Conservation (phyloP, 92 coral and sea anemone genomes). For the Meandrina meandrites region DNA sequence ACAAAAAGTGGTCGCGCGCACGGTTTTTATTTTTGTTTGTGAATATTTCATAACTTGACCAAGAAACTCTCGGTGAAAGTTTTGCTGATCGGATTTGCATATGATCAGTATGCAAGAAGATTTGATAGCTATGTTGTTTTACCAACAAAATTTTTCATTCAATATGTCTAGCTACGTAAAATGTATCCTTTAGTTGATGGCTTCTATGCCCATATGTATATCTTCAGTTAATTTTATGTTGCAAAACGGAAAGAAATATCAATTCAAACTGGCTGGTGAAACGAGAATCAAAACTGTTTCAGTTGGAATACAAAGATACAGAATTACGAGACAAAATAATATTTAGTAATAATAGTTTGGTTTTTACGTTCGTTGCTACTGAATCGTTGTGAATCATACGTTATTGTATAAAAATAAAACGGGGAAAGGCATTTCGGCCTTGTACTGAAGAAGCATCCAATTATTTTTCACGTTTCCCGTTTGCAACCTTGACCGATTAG, state of each 20-base stretch:
- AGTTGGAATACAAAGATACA: neutral
- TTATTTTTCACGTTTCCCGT: neutral
- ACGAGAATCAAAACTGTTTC: neutral
- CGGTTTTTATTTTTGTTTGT: neutral
- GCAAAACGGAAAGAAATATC: neutral
- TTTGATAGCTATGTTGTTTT: neutral
- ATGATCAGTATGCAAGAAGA: neutral
- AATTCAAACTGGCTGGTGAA: neutral
- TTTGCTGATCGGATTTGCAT: constrained; percentile 1
- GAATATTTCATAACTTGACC: constrained; percentile 6
- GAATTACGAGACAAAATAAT: neutral
- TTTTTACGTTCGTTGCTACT: neutral
- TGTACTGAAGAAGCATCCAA: neutral
- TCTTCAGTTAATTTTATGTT: neutral
- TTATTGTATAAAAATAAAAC: too few species aligned
- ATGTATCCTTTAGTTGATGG: neutral
- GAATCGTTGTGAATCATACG: neutral
- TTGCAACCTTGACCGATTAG: neutral
- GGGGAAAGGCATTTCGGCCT: too few species aligned
- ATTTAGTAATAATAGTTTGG: neutral
- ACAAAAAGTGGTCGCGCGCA: neutral
- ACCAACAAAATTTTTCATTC: neutral
- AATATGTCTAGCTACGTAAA: neutral
- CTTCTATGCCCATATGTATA: too few species aligned
- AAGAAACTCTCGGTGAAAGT: neutral